Percentiles rank a stretch among this genome's conserved stretches.
phyloP scores from a whole-genome alignment of 2,888 invertebrate genomes.

The Pterobdella sp. region DNA sequence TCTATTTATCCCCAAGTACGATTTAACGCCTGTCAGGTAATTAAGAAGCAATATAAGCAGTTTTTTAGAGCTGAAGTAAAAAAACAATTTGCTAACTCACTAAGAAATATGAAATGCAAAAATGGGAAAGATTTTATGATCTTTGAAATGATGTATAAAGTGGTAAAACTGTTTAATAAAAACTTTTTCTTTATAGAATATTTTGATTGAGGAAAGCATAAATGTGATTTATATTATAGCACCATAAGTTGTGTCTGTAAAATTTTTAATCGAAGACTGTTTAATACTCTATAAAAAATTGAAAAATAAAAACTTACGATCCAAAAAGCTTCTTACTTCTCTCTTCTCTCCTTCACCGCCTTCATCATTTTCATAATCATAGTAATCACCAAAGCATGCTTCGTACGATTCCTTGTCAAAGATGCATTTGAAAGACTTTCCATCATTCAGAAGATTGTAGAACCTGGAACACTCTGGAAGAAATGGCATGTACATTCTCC shows the following conservation, averaged over 20 bases:
- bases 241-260: not conserved
- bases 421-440: not conserved
- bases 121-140: no score
- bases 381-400: not conserved
- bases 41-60: no score
- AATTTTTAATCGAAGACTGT: not conserved
- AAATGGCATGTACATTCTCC: not conserved
- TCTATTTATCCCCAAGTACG: no score
- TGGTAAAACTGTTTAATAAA: not conserved
- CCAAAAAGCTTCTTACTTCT: not conserved
- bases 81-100: no score
- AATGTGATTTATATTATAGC: not conserved
- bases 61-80: no score
- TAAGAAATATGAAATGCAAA: no score
- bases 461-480: not conserved
- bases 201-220: no score
- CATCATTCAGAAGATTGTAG: not conserved
- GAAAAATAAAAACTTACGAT: not conserved
- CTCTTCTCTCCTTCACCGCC: not conserved
- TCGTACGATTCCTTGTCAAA: slow-evolving; percentile 2
- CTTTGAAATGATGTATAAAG: no score
- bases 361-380: not conserved
- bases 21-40: no score
- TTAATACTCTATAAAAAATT: not conserved
- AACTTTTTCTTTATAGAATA: not conserved